Base-by-base conservation (phyloP, 2,113 vertebrate genomes). In the Pelecanoides urinatrix region DNA sequence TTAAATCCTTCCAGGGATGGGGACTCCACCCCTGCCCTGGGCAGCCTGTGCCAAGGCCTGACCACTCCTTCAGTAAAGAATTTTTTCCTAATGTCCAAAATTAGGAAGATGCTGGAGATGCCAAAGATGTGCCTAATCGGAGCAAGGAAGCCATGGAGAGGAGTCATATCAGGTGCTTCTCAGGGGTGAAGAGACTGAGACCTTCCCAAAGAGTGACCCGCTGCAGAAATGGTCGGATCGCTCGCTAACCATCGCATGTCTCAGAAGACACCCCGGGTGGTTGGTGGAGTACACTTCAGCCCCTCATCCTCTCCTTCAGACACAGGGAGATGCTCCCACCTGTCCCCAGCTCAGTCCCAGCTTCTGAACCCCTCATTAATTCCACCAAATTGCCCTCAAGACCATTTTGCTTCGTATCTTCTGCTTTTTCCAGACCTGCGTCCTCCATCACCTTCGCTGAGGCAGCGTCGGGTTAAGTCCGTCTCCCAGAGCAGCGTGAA, bases 201-300 rank as follows among this genome's bases (percentile, higher is more conserved):
- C 21, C 52, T 74, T 67, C 62, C 30, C 9, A 5, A 26, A 61
- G 61, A 36, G 44, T 16, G 59, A 59, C 27, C 34, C 6, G 3
- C 21, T 23, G n/a, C 47, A 62, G 68, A 59, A 32, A 49, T 2
- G 20, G 18, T 11, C 3, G 1, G 42, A 32, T 47, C 12, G 1
- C 13, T 34, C 8, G 0, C 30, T 34, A 7, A 38, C 16, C 32
- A 18, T 25, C 6, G 0, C 26, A 3, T 2, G 6, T 44, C 76
- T 50, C 81, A 25, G 59, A 71, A 84, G 42, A 14, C n/a, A 27
- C 56, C 26, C 40, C 1, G 2, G n/a, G 15, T 27, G 26, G 27
- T 11, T 2, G 3, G 27, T 2, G 0, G 12, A 47, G n/a, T 42
- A 12, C 47, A 7, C 32, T 32, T 70, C 3, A 2, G 40, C 23